phyloP scores from a whole-genome alignment of 2,113 vertebrate species.

The Leptosomus discolor region DNA sequence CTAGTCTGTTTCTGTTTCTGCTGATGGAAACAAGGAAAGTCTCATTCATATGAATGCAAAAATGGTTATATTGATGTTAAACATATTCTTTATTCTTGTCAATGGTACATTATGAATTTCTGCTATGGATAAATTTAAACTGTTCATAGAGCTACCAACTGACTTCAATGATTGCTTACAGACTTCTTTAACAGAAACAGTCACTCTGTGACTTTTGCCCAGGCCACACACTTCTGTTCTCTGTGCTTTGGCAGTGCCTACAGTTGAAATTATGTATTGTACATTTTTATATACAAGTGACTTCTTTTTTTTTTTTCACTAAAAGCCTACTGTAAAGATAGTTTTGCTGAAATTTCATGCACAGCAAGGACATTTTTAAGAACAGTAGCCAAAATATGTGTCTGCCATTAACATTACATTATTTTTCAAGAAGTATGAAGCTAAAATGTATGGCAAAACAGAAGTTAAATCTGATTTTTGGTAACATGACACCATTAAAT shows the following conservation, averaged over 20 bases:
- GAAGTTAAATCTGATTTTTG: conserved; percentile 29
- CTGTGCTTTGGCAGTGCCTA: not conserved
- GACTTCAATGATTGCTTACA: not conserved
- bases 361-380: not conserved
- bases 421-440: not conserved
- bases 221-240: not conserved
- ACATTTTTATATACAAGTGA: not conserved
- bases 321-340: not conserved
- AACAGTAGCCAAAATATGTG: not conserved
- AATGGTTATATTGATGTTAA: not conserved
- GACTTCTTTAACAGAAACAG: not conserved
- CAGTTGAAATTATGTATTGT: not conserved
- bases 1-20: not conserved
- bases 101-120: not conserved
- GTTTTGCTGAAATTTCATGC: not conserved
- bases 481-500: not conserved
- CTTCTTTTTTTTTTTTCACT: not conserved
- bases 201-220: not conserved
- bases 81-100: not conserved
- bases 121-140: not conserved
- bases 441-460: not conserved
- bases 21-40: not conserved
- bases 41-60: not conserved
- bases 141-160: not conserved
- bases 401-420: not conserved